These are phyloP conservation scores for Rhagologus leucostigma DNA, from an alignment of 2,113 vertebrate genomes.

Conservation along the genomic window DNA sequence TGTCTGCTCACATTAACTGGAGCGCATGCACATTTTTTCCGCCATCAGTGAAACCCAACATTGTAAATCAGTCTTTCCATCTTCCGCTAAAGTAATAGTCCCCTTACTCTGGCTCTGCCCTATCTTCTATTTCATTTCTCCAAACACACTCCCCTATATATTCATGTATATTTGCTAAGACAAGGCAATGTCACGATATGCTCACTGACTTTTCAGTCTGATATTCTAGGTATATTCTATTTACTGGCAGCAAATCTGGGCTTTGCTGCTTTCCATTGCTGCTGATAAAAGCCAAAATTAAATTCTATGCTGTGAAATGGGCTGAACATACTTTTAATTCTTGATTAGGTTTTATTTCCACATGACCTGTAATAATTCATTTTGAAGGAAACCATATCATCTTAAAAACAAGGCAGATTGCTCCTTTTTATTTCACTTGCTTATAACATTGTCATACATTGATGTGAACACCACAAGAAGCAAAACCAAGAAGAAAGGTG, in stretches of 20 bases:
- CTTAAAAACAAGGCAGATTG: background rate
- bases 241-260: background rate
- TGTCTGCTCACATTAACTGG: background rate
- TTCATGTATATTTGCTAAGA: background rate
- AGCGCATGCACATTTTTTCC: rapidly evolving
- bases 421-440: background rate
- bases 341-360: background rate
- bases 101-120: background rate
- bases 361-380: background rate
- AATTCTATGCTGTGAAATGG: background rate
- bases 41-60: background rate
- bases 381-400: background rate
- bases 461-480: background rate
- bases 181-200: background rate
- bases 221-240: background rate
- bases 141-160: background rate
- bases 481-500: background rate
- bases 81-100: background rate
- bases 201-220: background rate
- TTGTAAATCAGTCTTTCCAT: background rate
- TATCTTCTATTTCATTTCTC: background rate
- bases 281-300: background rate
- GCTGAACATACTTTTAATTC: background rate
- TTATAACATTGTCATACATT: background rate
- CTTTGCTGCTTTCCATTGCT: background rate